Conservation (phyloP, 2,888 invertebrate genomes). For the Isoperla grammatica region DNA sequence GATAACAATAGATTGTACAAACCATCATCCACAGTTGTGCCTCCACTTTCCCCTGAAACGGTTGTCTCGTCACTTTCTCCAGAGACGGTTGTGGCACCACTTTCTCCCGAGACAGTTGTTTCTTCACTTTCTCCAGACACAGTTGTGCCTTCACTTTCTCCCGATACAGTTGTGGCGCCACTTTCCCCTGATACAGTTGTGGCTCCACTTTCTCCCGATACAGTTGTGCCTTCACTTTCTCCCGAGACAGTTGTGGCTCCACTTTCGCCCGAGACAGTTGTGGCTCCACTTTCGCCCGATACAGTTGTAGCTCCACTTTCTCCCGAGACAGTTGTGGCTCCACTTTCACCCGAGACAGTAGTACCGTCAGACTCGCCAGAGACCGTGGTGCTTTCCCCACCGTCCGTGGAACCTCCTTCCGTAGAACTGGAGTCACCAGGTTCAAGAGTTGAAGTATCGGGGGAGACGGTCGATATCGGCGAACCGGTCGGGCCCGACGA, state of each 20-base stretch:
- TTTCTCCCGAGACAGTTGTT: neutral
- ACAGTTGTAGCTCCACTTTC: neutral
- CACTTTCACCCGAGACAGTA: neutral
- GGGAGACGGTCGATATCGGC: too few species aligned
- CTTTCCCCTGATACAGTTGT: conserved; percentile 32
- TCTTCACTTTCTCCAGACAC: too few species aligned
- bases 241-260: conserved; percentile 1
- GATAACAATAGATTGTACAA: neutral
- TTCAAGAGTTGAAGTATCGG: too few species aligned
- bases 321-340: neutral
- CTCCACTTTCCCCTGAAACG: conserved; percentile 32
- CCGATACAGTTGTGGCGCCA: neutral
- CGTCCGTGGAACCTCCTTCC: neutral
- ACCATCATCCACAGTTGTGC: conserved; percentile 22
- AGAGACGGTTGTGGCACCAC: neutral
- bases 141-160: neutral
- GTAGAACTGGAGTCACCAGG: conserved; percentile 2
- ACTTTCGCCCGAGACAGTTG: neutral
- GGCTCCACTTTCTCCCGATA: conserved; percentile 32
- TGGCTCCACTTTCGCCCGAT: too few species aligned
- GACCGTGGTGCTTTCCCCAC: neutral
- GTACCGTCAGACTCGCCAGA: neutral
- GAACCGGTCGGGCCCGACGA: too few species aligned
- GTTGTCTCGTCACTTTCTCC: conserved; percentile 18
- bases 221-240: conserved; percentile 18